A percentile compares a stretch with the other conserved stretches of the same genome.
Conservation (phyloP, 2,113 vertebrate genomes). For the Neotoma lepida region DNA sequence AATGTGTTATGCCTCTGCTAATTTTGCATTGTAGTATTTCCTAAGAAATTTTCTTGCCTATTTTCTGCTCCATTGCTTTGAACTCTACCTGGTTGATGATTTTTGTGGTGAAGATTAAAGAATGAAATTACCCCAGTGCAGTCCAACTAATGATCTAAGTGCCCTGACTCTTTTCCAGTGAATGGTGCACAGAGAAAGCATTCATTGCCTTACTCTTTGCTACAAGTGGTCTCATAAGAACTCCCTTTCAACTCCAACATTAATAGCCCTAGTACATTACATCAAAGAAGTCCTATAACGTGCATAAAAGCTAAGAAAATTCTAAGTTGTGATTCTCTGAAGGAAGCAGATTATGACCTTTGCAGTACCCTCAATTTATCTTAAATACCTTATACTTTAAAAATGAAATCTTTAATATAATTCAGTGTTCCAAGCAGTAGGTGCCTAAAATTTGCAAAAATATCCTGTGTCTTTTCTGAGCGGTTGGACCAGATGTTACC, state of each 20-base stretch:
- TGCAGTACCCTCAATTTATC: not conserved
- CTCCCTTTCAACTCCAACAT: not conserved
- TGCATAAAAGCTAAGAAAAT: constrained; percentile 9
- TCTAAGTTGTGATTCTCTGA: not conserved
- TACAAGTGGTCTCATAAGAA: constrained; percentile 23
- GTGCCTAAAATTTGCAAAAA: not conserved
- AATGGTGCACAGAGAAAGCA: not conserved
- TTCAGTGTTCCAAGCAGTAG: not conserved
- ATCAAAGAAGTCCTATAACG: not conserved
- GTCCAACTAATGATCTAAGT: not conserved
- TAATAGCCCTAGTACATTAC: not conserved
- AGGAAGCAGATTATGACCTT: not conserved
- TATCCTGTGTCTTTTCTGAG: not conserved
- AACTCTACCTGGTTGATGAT: not conserved
- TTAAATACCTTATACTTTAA: constrained; percentile 14
- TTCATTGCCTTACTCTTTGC: not conserved
- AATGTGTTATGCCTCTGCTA: not conserved
- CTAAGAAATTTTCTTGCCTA: not conserved
- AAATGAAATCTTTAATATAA: constrained; percentile 32
- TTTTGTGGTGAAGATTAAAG: constrained; percentile 15
- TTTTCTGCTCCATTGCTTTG: not conserved
- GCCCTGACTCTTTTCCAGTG: not conserved
- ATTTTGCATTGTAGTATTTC: not conserved
- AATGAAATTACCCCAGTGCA: not conserved
- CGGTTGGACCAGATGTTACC: not conserved